phyloP scores from a whole-genome alignment of 1,140 invertebrate genomes.

The Drosophila oshimai region DNA sequence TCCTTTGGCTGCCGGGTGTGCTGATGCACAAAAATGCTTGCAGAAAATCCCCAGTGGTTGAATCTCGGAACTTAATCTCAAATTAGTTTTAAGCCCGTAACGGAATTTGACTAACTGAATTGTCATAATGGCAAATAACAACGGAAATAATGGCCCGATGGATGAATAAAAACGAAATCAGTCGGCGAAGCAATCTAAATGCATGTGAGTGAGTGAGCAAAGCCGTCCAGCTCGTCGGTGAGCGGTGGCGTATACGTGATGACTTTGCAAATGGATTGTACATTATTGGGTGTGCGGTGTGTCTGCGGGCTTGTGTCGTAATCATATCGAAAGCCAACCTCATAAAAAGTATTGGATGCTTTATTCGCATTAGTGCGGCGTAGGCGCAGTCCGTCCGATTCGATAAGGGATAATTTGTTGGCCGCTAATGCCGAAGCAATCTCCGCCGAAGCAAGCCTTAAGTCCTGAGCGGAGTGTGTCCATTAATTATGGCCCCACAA shows the following conservation, averaged over 20 bases:
- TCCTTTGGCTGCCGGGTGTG: slow-evolving; percentile 8
- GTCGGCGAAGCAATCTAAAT: slow-evolving; percentile 45
- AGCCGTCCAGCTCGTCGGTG: slow-evolving; percentile 10
- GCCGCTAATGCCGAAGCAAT: slow-evolving; percentile 37
- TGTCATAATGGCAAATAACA: slow-evolving; percentile 81
- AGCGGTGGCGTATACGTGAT: slow-evolving; percentile 74
- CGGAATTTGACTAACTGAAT: slow-evolving; percentile 76
- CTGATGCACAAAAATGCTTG: slow-evolving; percentile 58
- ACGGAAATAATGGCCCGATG: slow-evolving; percentile 70
- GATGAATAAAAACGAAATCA: slow-evolving; percentile 56
- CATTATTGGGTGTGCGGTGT: neutral
- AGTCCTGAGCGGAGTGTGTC: neutral
- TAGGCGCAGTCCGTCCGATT: too few relatives aligned
- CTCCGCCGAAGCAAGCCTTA: neutral
- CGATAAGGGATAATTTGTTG: slow-evolving; percentile 73
- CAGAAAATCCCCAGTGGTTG: slow-evolving; percentile 25
- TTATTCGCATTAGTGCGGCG: slow-evolving; percentile 56
- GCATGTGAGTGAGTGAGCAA: slow-evolving; percentile 38
- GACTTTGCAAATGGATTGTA: slow-evolving; percentile 69
- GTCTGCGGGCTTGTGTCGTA: slow-evolving; percentile 27
- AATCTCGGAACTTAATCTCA: slow-evolving; percentile 74
- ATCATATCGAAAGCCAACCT: slow-evolving; percentile 66
- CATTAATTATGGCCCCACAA: slow-evolving; percentile 35
- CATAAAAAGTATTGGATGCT: slow-evolving; percentile 63
- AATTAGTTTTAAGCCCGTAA: slow-evolving; percentile 80